A percentile compares a stretch with the other conserved stretches of the same genome.
phyloP scores from a whole-genome alignment of 2,888 invertebrate genomes.

The Leptinotarsa haldemani region DNA sequence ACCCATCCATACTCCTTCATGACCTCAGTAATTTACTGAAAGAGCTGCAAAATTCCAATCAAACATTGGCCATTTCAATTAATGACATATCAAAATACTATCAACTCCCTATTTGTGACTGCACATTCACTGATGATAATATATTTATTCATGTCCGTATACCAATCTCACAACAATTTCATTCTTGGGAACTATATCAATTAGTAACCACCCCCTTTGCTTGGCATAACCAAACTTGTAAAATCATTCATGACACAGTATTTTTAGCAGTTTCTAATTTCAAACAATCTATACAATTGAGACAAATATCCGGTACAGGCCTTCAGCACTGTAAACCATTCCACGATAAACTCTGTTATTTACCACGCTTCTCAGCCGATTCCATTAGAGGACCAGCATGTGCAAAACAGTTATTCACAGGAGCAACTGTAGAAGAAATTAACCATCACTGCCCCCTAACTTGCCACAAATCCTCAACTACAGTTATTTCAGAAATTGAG shows the following conservation, averaged over 20 bases:
- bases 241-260: slow-evolving; percentile 33
- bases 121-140: slow-evolving; percentile 29
- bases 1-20: not conserved
- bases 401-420: slow-evolving; percentile 36
- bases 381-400: slow-evolving; percentile 37
- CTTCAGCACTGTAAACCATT: slow-evolving; percentile 39
- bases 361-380: slow-evolving; percentile 43
- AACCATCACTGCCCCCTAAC: slow-evolving; percentile 37
- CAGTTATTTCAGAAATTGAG: slow-evolving; percentile 36
- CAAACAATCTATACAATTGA: slow-evolving; percentile 1
- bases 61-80: slow-evolving; percentile 36
- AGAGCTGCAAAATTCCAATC: slow-evolving; percentile 16
- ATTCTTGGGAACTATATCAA: slow-evolving; percentile 38
- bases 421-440: slow-evolving; percentile 41
- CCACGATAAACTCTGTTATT: slow-evolving; percentile 33
- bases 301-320: slow-evolving; percentile 26
- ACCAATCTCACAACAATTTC: slow-evolving; percentile 28
- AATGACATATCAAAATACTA: slow-evolving; percentile 34
- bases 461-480: slow-evolving; percentile 36
- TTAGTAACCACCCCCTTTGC: slow-evolving; percentile 44
- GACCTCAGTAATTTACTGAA: not conserved
- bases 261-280: slow-evolving; percentile 24
- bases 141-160: slow-evolving; percentile 34
- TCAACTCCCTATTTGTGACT: slow-evolving; percentile 42
- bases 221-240: slow-evolving; percentile 44